Percentiles rank a stretch among this genome's conserved stretches.
phyloP scores from a whole-genome alignment of 2,113 vertebrate species.

The Mus musculus region DNA sequence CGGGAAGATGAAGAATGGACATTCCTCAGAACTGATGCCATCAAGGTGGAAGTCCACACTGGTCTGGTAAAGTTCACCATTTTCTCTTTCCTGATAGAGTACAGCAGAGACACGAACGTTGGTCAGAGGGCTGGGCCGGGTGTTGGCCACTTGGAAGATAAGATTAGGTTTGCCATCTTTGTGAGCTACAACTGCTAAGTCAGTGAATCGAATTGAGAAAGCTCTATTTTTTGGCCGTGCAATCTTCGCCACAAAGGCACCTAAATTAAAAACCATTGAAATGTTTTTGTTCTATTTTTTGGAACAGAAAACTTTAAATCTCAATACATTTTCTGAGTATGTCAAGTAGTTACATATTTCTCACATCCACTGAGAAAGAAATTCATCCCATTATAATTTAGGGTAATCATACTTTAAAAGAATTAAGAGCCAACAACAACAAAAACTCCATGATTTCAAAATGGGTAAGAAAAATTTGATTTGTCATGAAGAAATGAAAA shows the following conservation, averaged over 20 bases:
- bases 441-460: slow-evolving; percentile 30
- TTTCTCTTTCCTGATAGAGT: slow-evolving; percentile 94
- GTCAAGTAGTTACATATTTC: slow-evolving; percentile 43
- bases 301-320: slow-evolving; percentile 47
- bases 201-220: slow-evolving; percentile 95
- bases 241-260: slow-evolving; percentile 99
- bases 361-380: slow-evolving; percentile 42
- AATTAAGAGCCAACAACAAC: slow-evolving; percentile 2
- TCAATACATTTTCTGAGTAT: slow-evolving; percentile 55
- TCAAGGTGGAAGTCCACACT: slow-evolving; percentile 94
- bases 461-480: slow-evolving; percentile 4
- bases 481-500: slow-evolving; percentile 52
- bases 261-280: slow-evolving; percentile 84
- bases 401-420: not conserved
- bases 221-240: slow-evolving; percentile 96
- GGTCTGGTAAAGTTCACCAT: slow-evolving; percentile 93
- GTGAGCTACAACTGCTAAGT: slow-evolving; percentile 91
- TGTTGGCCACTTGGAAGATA: slow-evolving; percentile 95
- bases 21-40: slow-evolving; percentile 88
- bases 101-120: slow-evolving; percentile 93
- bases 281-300: slow-evolving; percentile 38
- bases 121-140: slow-evolving; percentile 92
- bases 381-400: slow-evolving; percentile 36
- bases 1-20: slow-evolving; percentile 96
- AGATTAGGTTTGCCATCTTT: slow-evolving; percentile 91